A percentile compares a stretch with the other conserved stretches of the same genome.
Conservation (phyloP, 2,888 invertebrate species). For the Timema cristinae region DNA sequence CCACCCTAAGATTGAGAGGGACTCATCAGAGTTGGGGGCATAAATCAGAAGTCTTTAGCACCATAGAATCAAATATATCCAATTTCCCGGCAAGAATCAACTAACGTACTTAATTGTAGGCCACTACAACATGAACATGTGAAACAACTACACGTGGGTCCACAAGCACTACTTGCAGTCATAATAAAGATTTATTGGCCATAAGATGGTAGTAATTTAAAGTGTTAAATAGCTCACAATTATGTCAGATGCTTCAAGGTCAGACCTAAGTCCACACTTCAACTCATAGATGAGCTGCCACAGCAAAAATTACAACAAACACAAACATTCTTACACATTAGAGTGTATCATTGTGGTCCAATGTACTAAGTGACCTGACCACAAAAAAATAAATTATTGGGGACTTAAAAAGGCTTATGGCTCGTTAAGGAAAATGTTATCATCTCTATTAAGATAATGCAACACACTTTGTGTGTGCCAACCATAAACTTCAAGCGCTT, state of each 20-base stretch:
- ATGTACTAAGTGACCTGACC: conserved; percentile 32
- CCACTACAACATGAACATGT: not conserved
- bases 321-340: conserved; percentile 21
- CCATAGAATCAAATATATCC: not conserved
- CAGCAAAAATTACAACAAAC: conserved; percentile 21
- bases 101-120: conserved; percentile 1
- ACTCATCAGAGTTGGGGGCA: not conserved
- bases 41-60: not conserved
- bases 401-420: conserved; percentile 37
- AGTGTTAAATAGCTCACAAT: not conserved
- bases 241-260: not conserved
- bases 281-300: conserved; percentile 31
- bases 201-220: not conserved
- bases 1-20: not conserved
- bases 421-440: conserved; percentile 36
- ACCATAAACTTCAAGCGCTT: conserved; percentile 4
- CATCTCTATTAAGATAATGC: conserved; percentile 40
- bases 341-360: not conserved
- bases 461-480: conserved; percentile 40
- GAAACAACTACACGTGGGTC: not conserved
- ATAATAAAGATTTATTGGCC: not conserved
- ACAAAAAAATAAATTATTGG: conserved; percentile 39
- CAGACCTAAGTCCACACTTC: conserved; percentile 9
- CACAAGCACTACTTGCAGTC: not conserved
- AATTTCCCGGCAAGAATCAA: not conserved